Evolutionary conservation across 2,113 vertebrate genomes (phyloP), one percentile per base, ranked within the genome.

Genomic region (Nycticebus coucang): DNA sequence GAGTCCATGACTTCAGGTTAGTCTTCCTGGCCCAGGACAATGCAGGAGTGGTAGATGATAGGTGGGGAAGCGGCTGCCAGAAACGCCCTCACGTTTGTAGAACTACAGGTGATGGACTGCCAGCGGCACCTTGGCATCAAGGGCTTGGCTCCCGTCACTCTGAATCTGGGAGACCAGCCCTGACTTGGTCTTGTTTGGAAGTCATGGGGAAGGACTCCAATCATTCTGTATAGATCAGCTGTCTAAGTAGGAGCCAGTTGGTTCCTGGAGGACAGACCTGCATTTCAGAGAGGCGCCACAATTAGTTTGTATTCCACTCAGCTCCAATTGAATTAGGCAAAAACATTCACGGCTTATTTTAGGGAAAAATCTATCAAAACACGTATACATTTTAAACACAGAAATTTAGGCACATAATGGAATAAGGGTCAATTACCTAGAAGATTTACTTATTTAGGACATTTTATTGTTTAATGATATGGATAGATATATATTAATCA

Each of bases 351-450:
- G 21, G 62, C 6, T 41, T 72, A 3, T 75, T 75, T 82, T 59
- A n/a, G 15, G n/a, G 19, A 85, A 92, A 77, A 89, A 28, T 85
- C 57, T 75, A 91, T 3, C 5, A 50, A 95, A 95, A 45, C 30
- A 41, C 4, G 45, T n/a, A 66, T 1, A 78, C 60, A 72, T 26
- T 72, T 79, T 95, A 83, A 87, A 74, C 9, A 35, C n/a, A 72
- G 62, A 94, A 72, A 10, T 2, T 35, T 50, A 33, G 45, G 1
- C 18, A n/a, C 6, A 79, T 82, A 41, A n/a, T 91, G 18, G 18
- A 94, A 91, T 66, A 85, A 97, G 8, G 4, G 82, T 96, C 21
- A 91, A 21, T 89, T 45, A 83, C 24, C 57, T 75, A 69, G 26
- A 74, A 68, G 15, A 66, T 93, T 7, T 60, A 69, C 10, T 93